These are phyloP conservation scores for Eulithis prunata DNA, from an alignment of 2,888 invertebrate genomes.

Conservation along the genomic window DNA sequence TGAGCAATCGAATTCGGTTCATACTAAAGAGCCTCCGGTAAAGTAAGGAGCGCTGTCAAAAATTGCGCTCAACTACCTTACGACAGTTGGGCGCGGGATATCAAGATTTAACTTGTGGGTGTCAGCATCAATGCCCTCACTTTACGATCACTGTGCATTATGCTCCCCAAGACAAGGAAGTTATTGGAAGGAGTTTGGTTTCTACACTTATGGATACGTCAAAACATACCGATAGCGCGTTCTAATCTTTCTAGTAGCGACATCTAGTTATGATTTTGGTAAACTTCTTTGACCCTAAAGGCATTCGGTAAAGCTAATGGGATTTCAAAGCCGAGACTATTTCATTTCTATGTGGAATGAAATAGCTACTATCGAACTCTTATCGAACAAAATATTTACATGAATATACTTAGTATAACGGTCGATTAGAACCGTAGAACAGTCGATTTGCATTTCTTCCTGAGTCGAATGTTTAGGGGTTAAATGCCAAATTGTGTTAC, in stretches of 20 bases:
- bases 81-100: slow-evolving; percentile 85
- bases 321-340: too few species aligned
- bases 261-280: slow-evolving; percentile 58
- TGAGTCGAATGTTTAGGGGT: too few species aligned
- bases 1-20: neutral
- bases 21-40: slow-evolving; percentile 61
- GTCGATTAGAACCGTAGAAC: too few species aligned
- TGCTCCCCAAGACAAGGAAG: slow-evolving; percentile 95
- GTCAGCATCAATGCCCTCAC: slow-evolving; percentile 95
- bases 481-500: too few species aligned
- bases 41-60: slow-evolving; percentile 91
- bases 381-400: too few species aligned
- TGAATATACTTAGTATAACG: too few species aligned
- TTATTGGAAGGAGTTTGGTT: slow-evolving; percentile 23
- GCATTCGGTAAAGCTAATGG: too few species aligned
- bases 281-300: slow-evolving; percentile 1
- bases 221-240: slow-evolving; percentile 54
- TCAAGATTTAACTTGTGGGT: slow-evolving; percentile 81
- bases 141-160: slow-evolving; percentile 93
- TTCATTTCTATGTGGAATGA: too few species aligned
- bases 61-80: slow-evolving; percentile 88
- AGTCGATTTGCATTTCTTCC: too few species aligned
- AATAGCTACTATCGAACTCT: too few species aligned
- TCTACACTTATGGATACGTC: neutral
- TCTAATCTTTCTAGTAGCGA: slow-evolving; percentile 53